These are phyloP conservation scores for Pseudobourletiella spinata DNA, from an alignment of 1,140 invertebrate genomes.

Conservation along the genomic window DNA sequence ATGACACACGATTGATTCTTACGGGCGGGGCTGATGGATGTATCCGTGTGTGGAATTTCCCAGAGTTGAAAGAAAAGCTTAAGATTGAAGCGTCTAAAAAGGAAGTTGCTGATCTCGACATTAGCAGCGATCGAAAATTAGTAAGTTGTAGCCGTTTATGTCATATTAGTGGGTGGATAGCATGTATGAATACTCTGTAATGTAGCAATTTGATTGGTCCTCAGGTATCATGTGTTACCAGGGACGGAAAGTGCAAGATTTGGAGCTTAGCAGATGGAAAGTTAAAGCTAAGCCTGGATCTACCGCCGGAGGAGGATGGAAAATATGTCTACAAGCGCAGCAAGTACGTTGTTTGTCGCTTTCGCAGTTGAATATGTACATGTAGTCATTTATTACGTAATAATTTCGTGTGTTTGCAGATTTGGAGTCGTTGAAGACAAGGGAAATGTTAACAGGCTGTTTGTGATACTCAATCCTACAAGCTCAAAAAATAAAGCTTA, in stretches of 20 bases:
- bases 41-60: conserved; percentile 80
- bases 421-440: conserved; percentile 28
- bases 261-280: conserved; percentile 62
- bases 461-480: conserved; percentile 30
- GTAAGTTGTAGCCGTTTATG: conserved; percentile 38
- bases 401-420: conserved; percentile 33
- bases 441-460: conserved; percentile 14
- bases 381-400: no score
- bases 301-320: conserved; percentile 56
- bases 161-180: no score
- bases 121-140: conserved; percentile 63
- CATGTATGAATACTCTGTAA: no score
- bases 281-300: conserved; percentile 59
- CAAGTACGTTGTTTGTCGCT: conserved; percentile 46
- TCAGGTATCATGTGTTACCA: conserved; percentile 69
- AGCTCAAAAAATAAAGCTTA: conserved; percentile 48
- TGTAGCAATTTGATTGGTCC: no score
- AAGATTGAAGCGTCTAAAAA: conserved; percentile 63
- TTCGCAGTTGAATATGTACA: conserved; percentile 17
- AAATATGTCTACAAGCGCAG: conserved; percentile 78
- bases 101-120: conserved; percentile 86
- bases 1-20: conserved; percentile 52
- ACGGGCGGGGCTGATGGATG: conserved; percentile 85
- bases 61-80: conserved; percentile 57
- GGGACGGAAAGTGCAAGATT: conserved; percentile 70